These are phyloP conservation scores for Rhamnusium bicolor DNA, from an alignment of 2,888 invertebrate genomes.

Conservation along the genomic window DNA sequence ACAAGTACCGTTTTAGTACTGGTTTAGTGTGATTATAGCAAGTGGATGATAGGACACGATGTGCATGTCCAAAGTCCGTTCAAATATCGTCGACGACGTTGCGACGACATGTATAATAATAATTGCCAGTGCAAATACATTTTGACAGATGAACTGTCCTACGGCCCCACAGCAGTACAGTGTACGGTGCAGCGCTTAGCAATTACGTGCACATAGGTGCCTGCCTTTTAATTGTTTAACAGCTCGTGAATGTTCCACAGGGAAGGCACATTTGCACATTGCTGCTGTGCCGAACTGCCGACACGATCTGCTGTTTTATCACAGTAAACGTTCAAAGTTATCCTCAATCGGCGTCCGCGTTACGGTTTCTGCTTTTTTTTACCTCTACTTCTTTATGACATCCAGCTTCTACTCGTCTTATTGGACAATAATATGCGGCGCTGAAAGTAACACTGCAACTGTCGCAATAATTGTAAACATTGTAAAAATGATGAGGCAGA, in stretches of 20 bases:
- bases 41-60: conserved; percentile 53
- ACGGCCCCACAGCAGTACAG: conserved; percentile 50
- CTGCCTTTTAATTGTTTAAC: conserved; percentile 70
- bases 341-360: conserved; percentile 44
- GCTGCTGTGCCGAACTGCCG: conserved; percentile 69
- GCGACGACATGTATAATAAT: conserved; percentile 38
- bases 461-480: conserved; percentile 95
- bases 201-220: conserved; percentile 67
- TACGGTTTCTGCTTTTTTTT: conserved; percentile 17
- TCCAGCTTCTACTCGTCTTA: conserved; percentile 69
- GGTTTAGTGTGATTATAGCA: conserved; percentile 56
- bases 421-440: conserved; percentile 96
- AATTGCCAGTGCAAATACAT: conserved; percentile 48
- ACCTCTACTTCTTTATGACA: conserved; percentile 20
- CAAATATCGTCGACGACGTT: conserved; percentile 42
- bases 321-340: conserved; percentile 69
- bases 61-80: conserved; percentile 50
- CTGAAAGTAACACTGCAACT: conserved; percentile 91
- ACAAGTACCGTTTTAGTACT: conserved; percentile 54
- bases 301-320: conserved; percentile 70
- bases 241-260: conserved; percentile 70
- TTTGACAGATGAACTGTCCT: conserved; percentile 45
- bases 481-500: conserved; percentile 96
- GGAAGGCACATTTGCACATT: conserved; percentile 69
- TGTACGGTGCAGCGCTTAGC: conserved; percentile 52